Percentiles rank a stretch among this genome's conserved stretches.
Evolutionary conservation across 1,140 invertebrate genomes (phyloP).

Genomic region (Papilio polyxenes): DNA sequence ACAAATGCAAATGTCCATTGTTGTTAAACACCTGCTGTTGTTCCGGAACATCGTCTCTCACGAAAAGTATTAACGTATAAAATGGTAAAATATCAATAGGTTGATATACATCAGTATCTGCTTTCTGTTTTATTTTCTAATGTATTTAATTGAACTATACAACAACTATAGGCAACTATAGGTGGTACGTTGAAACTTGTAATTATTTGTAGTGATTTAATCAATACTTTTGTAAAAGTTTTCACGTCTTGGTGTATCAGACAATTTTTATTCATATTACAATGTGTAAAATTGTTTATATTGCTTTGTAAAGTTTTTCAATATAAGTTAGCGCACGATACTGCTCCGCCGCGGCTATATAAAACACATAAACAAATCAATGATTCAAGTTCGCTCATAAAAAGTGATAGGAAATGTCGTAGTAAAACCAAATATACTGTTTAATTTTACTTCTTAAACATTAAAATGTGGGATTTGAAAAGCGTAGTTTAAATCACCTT

Average conservation of each 20-base stretch:
- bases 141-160: background rate
- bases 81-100: background rate
- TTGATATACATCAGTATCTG: background rate
- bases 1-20: constrained; percentile 52
- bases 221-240: background rate
- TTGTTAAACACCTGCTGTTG: constrained; percentile 45
- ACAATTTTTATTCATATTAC: constrained; percentile 21
- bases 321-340: constrained; percentile 47
- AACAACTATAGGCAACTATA: background rate
- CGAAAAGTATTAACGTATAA: constrained; percentile 11
- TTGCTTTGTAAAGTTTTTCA: constrained; percentile 45
- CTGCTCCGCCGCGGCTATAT: constrained; percentile 38
- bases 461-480: background rate
- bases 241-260: background rate
- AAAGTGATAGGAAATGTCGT: constrained; percentile 30
- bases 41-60: constrained; percentile 44
- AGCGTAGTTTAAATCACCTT: background rate
- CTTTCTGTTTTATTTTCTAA: background rate
- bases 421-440: background rate
- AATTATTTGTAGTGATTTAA: background rate
- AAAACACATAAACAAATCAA: constrained; percentile 38
- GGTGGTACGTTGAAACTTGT: too few species aligned
- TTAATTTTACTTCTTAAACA: background rate
- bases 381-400: constrained; percentile 33
- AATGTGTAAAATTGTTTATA: constrained; percentile 39